Evolutionary conservation across 2,888 invertebrate species (phyloP), one percentile per base, ranked within the genome.

Genomic region (Mellilla xanthometata): DNA sequence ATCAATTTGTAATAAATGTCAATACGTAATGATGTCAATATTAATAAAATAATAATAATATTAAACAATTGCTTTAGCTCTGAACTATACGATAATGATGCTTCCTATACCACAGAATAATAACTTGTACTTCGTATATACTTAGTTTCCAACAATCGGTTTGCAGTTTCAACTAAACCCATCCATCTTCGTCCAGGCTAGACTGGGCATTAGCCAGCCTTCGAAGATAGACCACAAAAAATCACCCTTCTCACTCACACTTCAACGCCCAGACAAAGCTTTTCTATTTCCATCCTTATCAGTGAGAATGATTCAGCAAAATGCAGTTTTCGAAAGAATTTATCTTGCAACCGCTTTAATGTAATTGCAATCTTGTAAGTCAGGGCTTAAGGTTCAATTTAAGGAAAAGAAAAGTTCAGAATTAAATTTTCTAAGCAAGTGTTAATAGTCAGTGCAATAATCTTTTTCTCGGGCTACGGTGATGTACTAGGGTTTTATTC

Each of bases 171-270:
- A 70, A 70, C 68, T 80, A 68, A 80, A 75, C 76, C 61, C 82
- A 88, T 87, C 84, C 75, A 81, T 88, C 88, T 86, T 88, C 86
- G 78, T 88, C 88, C 54, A 75, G 81, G 75, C 77, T 81, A 73
- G 71, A 74, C 67, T 69, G 78, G 40, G 39, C 81, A 82, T 86
- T 81, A 82, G 72, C 77, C 80, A 79, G 81, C 77, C 78, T 74
- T 62, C 36, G 42, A 65, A 40, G 54, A 59, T 51, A 42, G 43
- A 60, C 60, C 60, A 62, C 74, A 58, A 55, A 64, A 63, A 56
- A 58, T n/a, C 10, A 3, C 24, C 61, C 52, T 34, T 78, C 87
- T 60, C 76, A 52, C 62, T 86, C 74, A 48, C 35, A 49, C 76
- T 29, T 42, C 56, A 58, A 43, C 49, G 61, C 64, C 60, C 49